phyloP scores from a whole-genome alignment of 2,113 vertebrate genomes.

The Ifrita kowaldi region DNA sequence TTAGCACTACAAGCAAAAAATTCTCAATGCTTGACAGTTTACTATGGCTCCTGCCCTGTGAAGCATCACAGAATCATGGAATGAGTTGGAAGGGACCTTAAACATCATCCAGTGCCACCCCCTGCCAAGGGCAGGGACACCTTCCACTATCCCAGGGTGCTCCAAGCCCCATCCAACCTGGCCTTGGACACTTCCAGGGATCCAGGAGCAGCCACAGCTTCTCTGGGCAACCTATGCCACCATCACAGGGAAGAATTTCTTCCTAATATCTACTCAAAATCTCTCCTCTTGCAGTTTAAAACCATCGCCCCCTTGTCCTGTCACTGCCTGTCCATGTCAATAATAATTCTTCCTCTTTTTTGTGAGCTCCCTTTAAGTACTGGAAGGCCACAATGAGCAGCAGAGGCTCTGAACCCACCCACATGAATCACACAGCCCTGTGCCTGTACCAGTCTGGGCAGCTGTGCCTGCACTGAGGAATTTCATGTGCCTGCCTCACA shows the following conservation, averaged over 20 bases:
- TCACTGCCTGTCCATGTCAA: neutral
- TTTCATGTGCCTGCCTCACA: neutral
- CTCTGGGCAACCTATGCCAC: neutral
- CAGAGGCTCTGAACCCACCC: neutral
- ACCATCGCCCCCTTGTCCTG: neutral
- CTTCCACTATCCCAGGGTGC: accelerated
- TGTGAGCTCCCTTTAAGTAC: neutral
- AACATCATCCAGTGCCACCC: accelerated
- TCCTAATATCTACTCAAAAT: neutral
- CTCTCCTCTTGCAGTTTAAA: neutral
- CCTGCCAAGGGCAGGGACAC: neutral
- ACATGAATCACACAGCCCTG: neutral
- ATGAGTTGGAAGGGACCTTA: neutral
- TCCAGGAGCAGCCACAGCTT: neutral
- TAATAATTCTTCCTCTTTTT: neutral
- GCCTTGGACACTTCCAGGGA: neutral
- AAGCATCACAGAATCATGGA: neutral
- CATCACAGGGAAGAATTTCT: neutral
- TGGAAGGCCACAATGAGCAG: neutral
- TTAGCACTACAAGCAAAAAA: neutral
- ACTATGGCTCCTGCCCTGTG: neutral
- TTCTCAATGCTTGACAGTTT: neutral
- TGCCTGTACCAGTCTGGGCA: neutral
- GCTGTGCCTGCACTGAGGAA: neutral
- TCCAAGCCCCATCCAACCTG: accelerated